Percentiles rank a stretch among this genome's conserved stretches.
phyloP scores from a whole-genome alignment of 2,797 vertebrate species.

The Scolopax bukidnonensis region DNA sequence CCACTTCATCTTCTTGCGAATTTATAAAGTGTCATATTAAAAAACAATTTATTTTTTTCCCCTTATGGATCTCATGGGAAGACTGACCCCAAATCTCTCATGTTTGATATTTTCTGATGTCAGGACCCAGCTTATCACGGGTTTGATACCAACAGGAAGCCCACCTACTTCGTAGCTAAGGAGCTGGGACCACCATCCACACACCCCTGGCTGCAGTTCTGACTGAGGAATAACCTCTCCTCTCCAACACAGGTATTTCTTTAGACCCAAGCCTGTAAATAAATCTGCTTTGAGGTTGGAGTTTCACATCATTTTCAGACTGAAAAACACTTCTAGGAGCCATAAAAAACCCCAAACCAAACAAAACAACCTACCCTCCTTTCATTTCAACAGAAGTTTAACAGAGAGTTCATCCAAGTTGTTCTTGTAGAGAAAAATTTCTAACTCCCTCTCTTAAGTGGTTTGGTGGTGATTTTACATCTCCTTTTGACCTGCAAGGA shows the following conservation, averaged over 20 bases:
- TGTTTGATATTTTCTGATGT: not conserved
- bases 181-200: not conserved
- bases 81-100: not conserved
- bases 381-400: not conserved
- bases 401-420: not conserved
- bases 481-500: not conserved
- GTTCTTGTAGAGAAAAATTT: not conserved
- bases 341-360: not conserved
- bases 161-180: not conserved
- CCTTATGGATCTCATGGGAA: not conserved
- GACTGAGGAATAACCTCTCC: not conserved
- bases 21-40: not conserved
- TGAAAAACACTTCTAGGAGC: not conserved
- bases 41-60: not conserved
- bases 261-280: not conserved
- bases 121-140: fast-evolving
- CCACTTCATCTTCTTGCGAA: not conserved
- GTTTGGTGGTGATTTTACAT: not conserved
- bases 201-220: not conserved
- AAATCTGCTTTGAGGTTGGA: not conserved
- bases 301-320: not conserved
- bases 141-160: not conserved
- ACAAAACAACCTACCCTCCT: not conserved
- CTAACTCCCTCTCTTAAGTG: not conserved
- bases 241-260: not conserved